Percentiles rank a stretch among this genome's conserved stretches.
These are phyloP conservation scores for Hartigia nigra DNA, from an alignment of 2,888 invertebrate genomes.

Conservation along the genomic window DNA sequence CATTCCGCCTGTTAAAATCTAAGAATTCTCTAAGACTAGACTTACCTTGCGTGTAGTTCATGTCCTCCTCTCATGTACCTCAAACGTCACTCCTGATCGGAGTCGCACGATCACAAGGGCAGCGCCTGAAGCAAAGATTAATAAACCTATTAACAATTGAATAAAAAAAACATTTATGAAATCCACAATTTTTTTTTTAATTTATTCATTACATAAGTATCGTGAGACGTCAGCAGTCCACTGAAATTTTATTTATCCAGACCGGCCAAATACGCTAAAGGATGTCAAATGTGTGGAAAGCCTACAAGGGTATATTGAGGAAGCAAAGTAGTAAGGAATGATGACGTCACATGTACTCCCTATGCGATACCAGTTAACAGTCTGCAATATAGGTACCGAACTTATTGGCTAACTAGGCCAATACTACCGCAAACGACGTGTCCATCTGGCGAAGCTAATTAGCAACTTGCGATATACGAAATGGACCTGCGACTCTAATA, in stretches of 20 bases:
- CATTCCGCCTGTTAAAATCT: neutral
- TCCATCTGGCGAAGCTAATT: constrained; percentile 57
- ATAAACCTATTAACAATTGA: neutral
- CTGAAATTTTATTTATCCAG: neutral
- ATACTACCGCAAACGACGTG: constrained; percentile 51
- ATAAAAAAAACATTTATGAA: no score
- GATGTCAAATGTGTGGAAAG: neutral
- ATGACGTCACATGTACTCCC: neutral
- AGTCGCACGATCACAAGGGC: constrained; percentile 47
- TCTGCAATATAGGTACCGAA: constrained; percentile 25
- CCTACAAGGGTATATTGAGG: neutral
- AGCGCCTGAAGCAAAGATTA: constrained; percentile 46
- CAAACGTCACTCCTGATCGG: constrained; percentile 59
- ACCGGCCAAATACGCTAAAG: neutral
- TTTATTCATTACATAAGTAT: neutral
- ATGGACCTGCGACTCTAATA: constrained; percentile 19
- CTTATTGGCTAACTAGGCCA: constrained; percentile 51
- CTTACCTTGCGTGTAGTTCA: constrained; percentile 65
- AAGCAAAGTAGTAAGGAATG: neutral
- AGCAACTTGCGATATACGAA: constrained; percentile 45
- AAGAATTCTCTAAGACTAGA: neutral
- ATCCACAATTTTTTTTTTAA: no score
- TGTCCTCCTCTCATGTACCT: constrained; percentile 63
- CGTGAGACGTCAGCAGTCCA: neutral
- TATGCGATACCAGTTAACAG: neutral